A percentile compares a stretch with the other conserved stretches of the same genome.
These are phyloP conservation scores for Phragmatobia fuliginosa DNA, from an alignment of 2,888 invertebrate species.

Conservation along the genomic window DNA sequence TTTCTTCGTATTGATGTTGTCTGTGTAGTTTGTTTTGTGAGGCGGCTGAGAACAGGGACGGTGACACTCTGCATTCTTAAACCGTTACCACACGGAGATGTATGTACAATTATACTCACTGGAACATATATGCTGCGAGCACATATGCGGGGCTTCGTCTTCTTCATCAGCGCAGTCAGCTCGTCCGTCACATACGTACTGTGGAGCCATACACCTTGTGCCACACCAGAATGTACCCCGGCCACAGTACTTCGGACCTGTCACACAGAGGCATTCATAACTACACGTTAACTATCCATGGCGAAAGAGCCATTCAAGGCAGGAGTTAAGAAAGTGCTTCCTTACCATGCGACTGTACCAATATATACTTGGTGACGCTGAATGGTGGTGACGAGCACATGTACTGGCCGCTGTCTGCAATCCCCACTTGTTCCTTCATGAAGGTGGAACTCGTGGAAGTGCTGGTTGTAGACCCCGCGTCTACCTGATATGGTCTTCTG, in stretches of 20 bases:
- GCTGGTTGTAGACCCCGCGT: slow-evolving; percentile 29
- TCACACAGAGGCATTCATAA: not conserved
- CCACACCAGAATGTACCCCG: slow-evolving; percentile 78
- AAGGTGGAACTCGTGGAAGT: slow-evolving; percentile 46
- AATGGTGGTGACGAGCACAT: slow-evolving; percentile 78
- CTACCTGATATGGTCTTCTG: slow-evolving; percentile 59
- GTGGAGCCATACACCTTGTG: slow-evolving; percentile 72
- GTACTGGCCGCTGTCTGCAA: slow-evolving; percentile 74
- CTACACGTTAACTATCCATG: too few relatives aligned
- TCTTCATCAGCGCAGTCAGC: slow-evolving; percentile 70
- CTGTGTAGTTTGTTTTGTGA: too few relatives aligned
- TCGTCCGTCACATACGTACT: slow-evolving; percentile 79
- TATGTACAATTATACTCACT: slow-evolving; percentile 60
- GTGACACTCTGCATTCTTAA: too few relatives aligned
- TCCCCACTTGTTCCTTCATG: slow-evolving; percentile 54
- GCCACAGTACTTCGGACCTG: slow-evolving; percentile 66
- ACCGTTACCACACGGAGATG: not conserved
- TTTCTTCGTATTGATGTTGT: too few relatives aligned
- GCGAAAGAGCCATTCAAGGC: too few relatives aligned
- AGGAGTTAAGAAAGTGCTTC: not conserved
- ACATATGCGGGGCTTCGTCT: slow-evolving; percentile 71
- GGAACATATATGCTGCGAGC: slow-evolving; percentile 63
- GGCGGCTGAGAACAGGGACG: too few relatives aligned
- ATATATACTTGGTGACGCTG: slow-evolving; percentile 75
- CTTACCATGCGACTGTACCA: slow-evolving; percentile 72